Percentiles rank a stretch among this genome's conserved stretches.
Conservation (phyloP, 53 echinoderm and acorn worm species). For the Mesocentrotus franciscanus region DNA sequence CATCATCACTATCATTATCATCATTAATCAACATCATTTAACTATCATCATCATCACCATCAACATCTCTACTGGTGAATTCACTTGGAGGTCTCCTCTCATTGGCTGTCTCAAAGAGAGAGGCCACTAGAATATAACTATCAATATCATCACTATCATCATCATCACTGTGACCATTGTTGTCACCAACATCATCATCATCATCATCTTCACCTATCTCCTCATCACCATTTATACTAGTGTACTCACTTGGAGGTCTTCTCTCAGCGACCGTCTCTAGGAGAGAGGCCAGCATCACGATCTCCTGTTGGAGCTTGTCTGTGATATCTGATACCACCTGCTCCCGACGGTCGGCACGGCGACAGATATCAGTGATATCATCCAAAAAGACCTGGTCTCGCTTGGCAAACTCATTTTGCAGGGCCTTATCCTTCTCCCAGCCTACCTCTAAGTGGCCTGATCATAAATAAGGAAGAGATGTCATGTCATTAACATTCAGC, state of each 20-base stretch:
- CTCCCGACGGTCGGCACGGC: slow-evolving; percentile 86
- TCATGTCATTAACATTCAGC: background rate
- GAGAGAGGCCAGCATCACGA: slow-evolving; percentile 82
- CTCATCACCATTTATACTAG: background rate
- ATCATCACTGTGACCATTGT: background rate
- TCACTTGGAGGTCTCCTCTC: no score
- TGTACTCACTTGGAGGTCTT: slow-evolving; percentile 80
- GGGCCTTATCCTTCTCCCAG: slow-evolving; percentile 82
- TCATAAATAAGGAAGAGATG: background rate
- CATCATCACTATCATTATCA: background rate
- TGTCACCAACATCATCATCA: background rate
- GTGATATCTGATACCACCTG: slow-evolving; percentile 90
- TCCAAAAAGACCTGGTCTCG: slow-evolving; percentile 90
- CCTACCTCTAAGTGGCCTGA: slow-evolving; percentile 81
- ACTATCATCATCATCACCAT: background rate
- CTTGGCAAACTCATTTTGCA: slow-evolving; percentile 86
- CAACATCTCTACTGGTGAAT: background rate
- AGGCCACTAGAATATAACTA: no score
- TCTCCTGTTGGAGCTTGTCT: slow-evolving; percentile 82
- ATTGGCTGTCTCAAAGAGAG: no score
- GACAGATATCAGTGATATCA: slow-evolving; percentile 91
- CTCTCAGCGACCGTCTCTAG: slow-evolving; percentile 87
- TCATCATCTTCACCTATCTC: background rate
- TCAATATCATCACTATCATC: background rate
- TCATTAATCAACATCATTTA: background rate